Evolutionary conservation across 2,113 vertebrate species (phyloP), one percentile per base, ranked within the genome.

Genomic region (Notarius quadriscutis): DNA sequence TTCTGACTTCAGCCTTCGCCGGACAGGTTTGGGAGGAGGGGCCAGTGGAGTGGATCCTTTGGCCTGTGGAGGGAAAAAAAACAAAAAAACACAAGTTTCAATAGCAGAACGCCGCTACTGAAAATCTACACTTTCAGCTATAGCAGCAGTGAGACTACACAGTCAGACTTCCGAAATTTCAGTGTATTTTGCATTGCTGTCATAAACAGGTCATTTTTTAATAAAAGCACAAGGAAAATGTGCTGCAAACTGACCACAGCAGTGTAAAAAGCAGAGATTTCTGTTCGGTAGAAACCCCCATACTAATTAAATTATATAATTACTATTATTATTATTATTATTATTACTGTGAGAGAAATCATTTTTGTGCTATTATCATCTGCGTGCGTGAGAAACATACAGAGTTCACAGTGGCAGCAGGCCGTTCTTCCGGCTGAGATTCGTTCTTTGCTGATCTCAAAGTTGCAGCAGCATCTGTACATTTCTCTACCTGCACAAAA

Each of bases 1-100:
- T 93, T 99, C 98, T 9, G 98, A 99, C 94, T 99, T 99, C 95
- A 99, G 95, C 93, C 98, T 96, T 91, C 98, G 96, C 75, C 97
- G 96, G 79, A 99, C 94, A 74, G 98, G 98, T 93, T 99, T 99
- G 84, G 98, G 98, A 58, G 98, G 98, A 86, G 98, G 98, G 90
- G 97, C 98, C 91, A 99, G 95, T 5, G 98, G 97, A 25, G 97
- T 96, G 25, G 97, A 96, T 86, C 95, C 96, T 95, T 99, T 99
- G 91, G 93, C 93, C 98, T 99, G 86, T 57, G 84, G 67, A 86
- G 34, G 41, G 41, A 4, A 34, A 34, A 34, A 1, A 34, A 34
- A 34, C 30, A 34, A 34, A 34, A 27, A 91, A n/a, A 63, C 5
- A 57, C 14, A 27, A 30, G 1, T 67, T 41, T 72, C 20, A 6